phyloP scores from a whole-genome alignment of 1,140 invertebrate genomes.

The Chymomyza costata region DNA sequence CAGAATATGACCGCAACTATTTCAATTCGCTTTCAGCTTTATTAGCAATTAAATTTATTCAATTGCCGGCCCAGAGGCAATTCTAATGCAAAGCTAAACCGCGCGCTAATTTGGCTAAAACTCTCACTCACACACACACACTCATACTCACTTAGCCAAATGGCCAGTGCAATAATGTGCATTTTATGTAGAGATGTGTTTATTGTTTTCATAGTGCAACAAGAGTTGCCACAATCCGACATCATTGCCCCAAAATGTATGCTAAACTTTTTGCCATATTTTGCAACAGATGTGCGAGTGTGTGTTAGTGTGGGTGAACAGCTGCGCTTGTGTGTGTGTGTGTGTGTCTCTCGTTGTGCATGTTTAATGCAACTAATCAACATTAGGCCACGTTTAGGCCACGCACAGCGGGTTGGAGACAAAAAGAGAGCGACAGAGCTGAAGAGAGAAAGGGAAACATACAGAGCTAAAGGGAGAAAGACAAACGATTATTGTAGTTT shows the following conservation, averaged over 20 bases:
- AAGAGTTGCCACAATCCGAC: no score
- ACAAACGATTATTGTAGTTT: slow-evolving; percentile 43
- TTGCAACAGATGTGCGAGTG: slow-evolving; percentile 4
- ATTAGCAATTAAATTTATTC: slow-evolving; percentile 68
- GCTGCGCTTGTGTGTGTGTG: no score
- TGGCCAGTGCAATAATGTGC: slow-evolving; percentile 26
- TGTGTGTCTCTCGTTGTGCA: slow-evolving; percentile 35
- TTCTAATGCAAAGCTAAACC: slow-evolving; percentile 42
- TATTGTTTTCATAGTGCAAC: slow-evolving; percentile 31
- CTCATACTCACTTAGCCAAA: slow-evolving; percentile 1
- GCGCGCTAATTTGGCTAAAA: slow-evolving; percentile 39
- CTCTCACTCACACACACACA: slow-evolving; percentile 16
- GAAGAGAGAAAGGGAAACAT: no score
- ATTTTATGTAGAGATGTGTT: slow-evolving; percentile 46
- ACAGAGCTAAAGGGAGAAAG: no score
- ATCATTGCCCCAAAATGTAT: slow-evolving; percentile 16
- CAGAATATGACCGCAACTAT: slow-evolving; percentile 42
- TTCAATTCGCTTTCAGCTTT: slow-evolving; percentile 40
- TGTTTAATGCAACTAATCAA: slow-evolving; percentile 68
- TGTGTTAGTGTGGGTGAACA: no score
- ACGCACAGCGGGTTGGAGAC: no score
- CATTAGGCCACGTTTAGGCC: slow-evolving; percentile 63
- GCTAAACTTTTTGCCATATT: slow-evolving; percentile 27
- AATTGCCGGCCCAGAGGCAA: slow-evolving; percentile 39
- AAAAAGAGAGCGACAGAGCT: no score